Conservation (phyloP, 2,113 vertebrate genomes). For the Bambusicola thoracicus region DNA sequence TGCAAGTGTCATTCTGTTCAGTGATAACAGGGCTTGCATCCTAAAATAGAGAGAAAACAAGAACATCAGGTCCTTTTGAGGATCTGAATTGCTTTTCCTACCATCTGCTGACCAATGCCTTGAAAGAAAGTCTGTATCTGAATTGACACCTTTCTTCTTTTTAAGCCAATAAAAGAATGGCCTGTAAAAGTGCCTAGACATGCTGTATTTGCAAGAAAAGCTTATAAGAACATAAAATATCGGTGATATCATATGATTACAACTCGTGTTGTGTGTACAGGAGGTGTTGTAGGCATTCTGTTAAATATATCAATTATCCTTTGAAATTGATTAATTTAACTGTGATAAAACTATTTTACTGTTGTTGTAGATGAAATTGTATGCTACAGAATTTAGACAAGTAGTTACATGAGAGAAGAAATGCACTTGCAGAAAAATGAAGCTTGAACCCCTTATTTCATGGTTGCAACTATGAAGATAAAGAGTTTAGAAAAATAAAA, state of each 20-base stretch:
- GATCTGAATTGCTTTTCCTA: slow-evolving; percentile 71
- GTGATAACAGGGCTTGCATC: slow-evolving; percentile 62
- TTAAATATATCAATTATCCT: background rate
- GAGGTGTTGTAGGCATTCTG: background rate
- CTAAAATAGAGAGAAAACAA: slow-evolving; percentile 74
- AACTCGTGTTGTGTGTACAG: background rate
- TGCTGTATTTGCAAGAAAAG: background rate
- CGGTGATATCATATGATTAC: background rate
- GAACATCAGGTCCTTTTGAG: slow-evolving; percentile 63
- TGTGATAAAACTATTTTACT: background rate
- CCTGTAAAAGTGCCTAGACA: background rate
- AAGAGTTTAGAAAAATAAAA: background rate
- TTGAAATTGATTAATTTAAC: background rate
- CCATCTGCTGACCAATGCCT: slow-evolving; percentile 51
- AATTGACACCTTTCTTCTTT: slow-evolving; percentile 9
- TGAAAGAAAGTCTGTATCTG: slow-evolving; percentile 29
- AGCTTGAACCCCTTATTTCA: background rate
- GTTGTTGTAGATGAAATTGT: background rate
- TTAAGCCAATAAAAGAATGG: background rate
- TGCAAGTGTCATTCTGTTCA: slow-evolving; percentile 74
- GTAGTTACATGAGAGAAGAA: background rate
- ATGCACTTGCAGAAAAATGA: background rate
- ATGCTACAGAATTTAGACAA: background rate
- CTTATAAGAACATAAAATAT: background rate
- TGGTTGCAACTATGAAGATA: background rate